These are phyloP conservation scores for Hozukius guyotensis DNA, from an alignment of 2,797 vertebrate species.

Conservation along the genomic window DNA sequence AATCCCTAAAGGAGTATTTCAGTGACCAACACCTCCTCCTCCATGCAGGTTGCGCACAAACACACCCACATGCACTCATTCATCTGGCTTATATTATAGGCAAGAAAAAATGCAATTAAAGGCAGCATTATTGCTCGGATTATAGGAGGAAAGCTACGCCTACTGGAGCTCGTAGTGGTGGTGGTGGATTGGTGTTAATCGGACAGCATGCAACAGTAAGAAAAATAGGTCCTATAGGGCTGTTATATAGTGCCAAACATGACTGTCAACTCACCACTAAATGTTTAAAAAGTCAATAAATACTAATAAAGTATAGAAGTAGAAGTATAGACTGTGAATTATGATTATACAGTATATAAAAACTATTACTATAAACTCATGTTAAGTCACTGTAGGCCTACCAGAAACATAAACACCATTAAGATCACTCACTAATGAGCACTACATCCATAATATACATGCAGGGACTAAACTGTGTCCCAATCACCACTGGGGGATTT, in stretches of 20 bases:
- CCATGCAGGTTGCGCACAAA: slow-evolving; percentile 1
- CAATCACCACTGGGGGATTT: not conserved
- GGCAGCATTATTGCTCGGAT: not conserved
- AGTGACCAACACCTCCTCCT: no score
- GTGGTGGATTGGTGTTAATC: slow-evolving; percentile 55
- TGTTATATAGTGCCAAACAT: not conserved
- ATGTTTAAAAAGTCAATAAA: no score
- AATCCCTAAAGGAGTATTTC: not conserved
- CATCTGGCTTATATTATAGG: slow-evolving; percentile 1
- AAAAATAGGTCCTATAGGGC: not conserved
- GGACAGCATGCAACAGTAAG: slow-evolving; percentile 60
- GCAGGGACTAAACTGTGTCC: slow-evolving; percentile 17
- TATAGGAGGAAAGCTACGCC: slow-evolving; percentile 16
- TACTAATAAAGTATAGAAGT: no score
- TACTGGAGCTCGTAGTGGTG: slow-evolving; percentile 57
- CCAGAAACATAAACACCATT: not conserved
- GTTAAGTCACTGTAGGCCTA: no score
- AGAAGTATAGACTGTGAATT: not conserved
- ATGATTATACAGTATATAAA: not conserved
- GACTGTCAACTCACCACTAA: no score
- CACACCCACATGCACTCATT: slow-evolving; percentile 45
- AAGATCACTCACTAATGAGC: not conserved
- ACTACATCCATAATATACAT: not conserved
- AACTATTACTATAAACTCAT: not conserved
- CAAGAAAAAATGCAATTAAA: not conserved